Conservation (phyloP, 2,797 vertebrate genomes). For the Ceryle rudis region DNA sequence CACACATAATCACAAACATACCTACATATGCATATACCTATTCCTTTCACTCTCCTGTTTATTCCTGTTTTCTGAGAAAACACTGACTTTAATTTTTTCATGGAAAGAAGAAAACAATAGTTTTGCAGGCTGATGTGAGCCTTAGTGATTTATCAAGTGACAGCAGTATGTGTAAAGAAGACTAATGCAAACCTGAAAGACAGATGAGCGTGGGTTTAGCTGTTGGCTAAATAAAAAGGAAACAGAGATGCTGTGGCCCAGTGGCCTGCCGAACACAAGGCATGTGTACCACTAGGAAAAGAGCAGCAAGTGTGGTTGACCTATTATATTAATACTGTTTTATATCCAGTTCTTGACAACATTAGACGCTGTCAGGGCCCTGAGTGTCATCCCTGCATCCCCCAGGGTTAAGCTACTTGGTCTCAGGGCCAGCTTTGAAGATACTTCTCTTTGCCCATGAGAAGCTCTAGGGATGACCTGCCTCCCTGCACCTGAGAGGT, state of each 20-base stretch:
- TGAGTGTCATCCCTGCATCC: background rate
- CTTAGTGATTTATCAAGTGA: background rate
- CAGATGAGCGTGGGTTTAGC: background rate
- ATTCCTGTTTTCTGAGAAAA: background rate
- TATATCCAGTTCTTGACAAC: background rate
- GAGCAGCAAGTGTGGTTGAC: background rate
- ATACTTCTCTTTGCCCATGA: background rate
- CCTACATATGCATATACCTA: accelerated
- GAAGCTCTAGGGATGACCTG: background rate
- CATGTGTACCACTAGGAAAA: background rate
- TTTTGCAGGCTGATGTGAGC: background rate
- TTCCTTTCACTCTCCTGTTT: background rate
- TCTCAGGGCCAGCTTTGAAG: background rate
- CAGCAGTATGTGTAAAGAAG: background rate
- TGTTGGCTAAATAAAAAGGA: background rate
- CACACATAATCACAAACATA: background rate
- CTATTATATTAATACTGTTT: background rate
- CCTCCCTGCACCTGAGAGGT: accelerated
- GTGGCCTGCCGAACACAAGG: background rate
- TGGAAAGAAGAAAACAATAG: background rate
- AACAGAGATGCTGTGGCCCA: background rate
- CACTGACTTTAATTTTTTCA: background rate
- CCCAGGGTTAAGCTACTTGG: background rate
- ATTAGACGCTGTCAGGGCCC: background rate
- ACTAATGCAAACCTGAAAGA: background rate